Evolutionary conservation across 2,888 invertebrate species (phyloP).

Genomic region (Pseudeuparius sepicola): DNA sequence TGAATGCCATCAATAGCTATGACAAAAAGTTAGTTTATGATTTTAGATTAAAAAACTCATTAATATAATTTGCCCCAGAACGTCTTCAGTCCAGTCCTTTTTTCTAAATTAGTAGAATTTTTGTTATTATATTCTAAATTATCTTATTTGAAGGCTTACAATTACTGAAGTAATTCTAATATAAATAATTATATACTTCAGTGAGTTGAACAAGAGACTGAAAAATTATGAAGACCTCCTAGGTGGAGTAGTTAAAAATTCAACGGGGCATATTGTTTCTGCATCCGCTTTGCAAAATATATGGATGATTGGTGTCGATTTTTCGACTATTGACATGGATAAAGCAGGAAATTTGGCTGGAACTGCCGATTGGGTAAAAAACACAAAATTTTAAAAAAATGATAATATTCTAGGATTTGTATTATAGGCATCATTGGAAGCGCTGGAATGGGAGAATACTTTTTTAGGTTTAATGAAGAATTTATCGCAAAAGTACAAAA

Average conservation of each 20-base stretch:
- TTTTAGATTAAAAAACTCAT: too few relatives aligned
- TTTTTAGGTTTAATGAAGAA: slow-evolving; percentile 40
- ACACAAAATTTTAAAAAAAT: too few relatives aligned
- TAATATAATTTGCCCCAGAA: too few relatives aligned
- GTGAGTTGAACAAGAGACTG: slow-evolving; percentile 56
- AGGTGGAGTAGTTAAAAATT: slow-evolving; percentile 50
- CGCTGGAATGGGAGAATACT: slow-evolving; percentile 51
- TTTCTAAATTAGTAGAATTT: too few relatives aligned
- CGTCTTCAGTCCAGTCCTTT: too few relatives aligned
- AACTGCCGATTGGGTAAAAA: slow-evolving; percentile 59
- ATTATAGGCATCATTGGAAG: slow-evolving; percentile 43
- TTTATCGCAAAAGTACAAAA: slow-evolving; percentile 33
- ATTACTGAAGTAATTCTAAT: too few relatives aligned
- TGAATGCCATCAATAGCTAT: slow-evolving; percentile 48
- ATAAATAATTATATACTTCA: slow-evolving; percentile 32
- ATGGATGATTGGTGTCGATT: slow-evolving; percentile 59
- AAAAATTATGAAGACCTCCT: slow-evolving; percentile 52
- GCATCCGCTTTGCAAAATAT: slow-evolving; percentile 53
- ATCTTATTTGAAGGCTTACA: too few relatives aligned
- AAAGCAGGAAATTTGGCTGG: slow-evolving; percentile 61
- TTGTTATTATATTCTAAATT: too few relatives aligned
- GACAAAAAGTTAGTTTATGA: slow-evolving; percentile 42
- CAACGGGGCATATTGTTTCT: slow-evolving; percentile 49
- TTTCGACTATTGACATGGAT: slow-evolving; percentile 53
- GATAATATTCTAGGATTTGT: too few relatives aligned